Evolutionary conservation across 2,113 vertebrate genomes (phyloP).

Genomic region (Heterochromis multidens): DNA sequence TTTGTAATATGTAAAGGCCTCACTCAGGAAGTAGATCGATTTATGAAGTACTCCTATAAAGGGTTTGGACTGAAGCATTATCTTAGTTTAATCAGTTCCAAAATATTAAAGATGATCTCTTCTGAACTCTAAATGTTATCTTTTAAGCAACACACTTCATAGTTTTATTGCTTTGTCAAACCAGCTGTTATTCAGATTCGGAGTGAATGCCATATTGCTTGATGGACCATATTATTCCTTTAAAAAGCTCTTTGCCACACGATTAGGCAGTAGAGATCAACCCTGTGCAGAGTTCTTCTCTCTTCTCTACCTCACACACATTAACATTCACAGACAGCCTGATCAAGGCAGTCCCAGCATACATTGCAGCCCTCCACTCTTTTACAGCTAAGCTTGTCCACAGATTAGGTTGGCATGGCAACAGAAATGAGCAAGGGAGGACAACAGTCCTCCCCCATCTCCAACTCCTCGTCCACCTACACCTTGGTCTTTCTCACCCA

Average conservation of each 20-base stretch:
- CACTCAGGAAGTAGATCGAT: background rate
- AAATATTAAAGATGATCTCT: background rate
- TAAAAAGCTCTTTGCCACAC: background rate
- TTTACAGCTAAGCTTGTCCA: slow-evolving; percentile 3
- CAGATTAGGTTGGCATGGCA: slow-evolving; percentile 34
- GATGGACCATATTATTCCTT: background rate
- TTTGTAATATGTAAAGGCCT: background rate
- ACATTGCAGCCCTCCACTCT: background rate
- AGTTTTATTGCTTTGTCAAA: background rate
- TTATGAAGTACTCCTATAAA: background rate
- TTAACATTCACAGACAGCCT: background rate
- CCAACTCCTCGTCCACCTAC: background rate
- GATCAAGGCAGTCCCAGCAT: background rate
- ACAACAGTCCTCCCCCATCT: background rate
- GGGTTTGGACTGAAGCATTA: background rate
- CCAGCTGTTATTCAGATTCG: background rate
- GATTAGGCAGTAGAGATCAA: background rate
- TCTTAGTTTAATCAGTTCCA: background rate
- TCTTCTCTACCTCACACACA: background rate
- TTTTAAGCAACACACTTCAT: background rate
- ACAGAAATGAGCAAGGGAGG: slow-evolving; percentile 6
- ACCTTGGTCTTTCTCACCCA: background rate
- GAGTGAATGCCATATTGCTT: background rate
- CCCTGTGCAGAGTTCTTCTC: background rate
- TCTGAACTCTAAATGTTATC: background rate